Evolutionary conservation across 2,113 vertebrate species (phyloP).

Genomic region (Xyrauchen texanus): DNA sequence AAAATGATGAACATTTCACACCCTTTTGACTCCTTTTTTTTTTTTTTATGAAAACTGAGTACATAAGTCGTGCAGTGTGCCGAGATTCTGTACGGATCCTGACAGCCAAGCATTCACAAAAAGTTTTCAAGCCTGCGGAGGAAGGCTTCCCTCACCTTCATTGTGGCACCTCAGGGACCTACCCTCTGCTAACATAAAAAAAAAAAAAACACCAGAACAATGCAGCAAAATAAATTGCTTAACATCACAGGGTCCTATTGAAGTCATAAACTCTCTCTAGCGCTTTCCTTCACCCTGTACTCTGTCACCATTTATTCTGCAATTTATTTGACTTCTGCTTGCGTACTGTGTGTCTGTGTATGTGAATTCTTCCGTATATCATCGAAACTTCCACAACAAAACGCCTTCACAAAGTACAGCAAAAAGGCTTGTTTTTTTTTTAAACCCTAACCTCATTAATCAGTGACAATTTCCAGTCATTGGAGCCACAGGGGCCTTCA

Average conservation of each 20-base stretch:
- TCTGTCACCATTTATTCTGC: constrained; percentile 38
- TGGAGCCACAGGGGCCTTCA: neutral
- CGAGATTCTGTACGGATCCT: constrained; percentile 11
- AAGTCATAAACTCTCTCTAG: constrained; percentile 38
- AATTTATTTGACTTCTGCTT: constrained; percentile 29
- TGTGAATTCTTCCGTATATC: constrained; percentile 21
- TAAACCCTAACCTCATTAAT: constrained; percentile 7
- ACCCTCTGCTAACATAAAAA: constrained; percentile 39
- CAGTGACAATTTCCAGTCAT: constrained; percentile 18
- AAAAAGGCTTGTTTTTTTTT: neutral
- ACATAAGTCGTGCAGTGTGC: constrained; percentile 2
- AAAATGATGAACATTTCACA: constrained; percentile 32
- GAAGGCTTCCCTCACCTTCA: constrained; percentile 36
- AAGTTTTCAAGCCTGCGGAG: constrained; percentile 34
- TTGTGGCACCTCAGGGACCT: constrained; percentile 36
- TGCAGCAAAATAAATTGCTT: constrained; percentile 45
- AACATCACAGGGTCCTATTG: constrained; percentile 43
- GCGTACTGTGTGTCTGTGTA: neutral
- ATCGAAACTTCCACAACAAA: constrained; percentile 4
- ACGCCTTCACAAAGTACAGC: neutral
- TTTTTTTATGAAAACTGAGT: constrained; percentile 9
- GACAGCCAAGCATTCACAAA: constrained; percentile 34
- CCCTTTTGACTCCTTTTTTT: neutral
- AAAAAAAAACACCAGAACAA: constrained; percentile 37
- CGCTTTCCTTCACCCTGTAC: constrained; percentile 13